A percentile compares a stretch with the other conserved stretches of the same genome.
Evolutionary conservation across 2,888 invertebrate genomes (phyloP).

Genomic region (Athalia cordata): DNA sequence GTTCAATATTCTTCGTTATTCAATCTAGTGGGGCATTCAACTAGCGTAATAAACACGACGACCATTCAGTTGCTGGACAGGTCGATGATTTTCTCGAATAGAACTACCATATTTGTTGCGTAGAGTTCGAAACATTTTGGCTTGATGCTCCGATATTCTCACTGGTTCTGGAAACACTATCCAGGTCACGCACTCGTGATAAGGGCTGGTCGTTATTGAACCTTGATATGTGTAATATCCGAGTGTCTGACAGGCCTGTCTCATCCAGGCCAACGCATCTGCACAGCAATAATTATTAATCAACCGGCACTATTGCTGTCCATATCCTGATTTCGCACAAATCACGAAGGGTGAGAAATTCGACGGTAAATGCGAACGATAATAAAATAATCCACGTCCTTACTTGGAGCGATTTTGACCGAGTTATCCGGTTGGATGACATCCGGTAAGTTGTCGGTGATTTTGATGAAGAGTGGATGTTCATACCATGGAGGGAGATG

Average conservation of each 20-base stretch:
- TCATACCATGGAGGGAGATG: constrained; percentile 51
- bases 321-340: too few relatives aligned
- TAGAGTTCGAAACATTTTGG: constrained; percentile 45
- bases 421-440: constrained; percentile 51
- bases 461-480: constrained; percentile 56
- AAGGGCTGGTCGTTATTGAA: constrained; percentile 53
- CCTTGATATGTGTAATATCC: constrained; percentile 64
- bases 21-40: not conserved
- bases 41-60: constrained; percentile 29
- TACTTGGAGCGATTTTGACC: constrained; percentile 51
- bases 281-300: not conserved
- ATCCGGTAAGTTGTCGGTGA: constrained; percentile 56
- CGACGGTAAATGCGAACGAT: too few relatives aligned
- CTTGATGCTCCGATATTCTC: constrained; percentile 59
- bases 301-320: too few relatives aligned
- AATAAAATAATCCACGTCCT: not conserved
- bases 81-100: constrained; percentile 35
- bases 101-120: constrained; percentile 27
- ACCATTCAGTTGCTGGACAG: constrained; percentile 32
- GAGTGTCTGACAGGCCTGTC: constrained; percentile 55
- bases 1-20: not conserved
- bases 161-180: constrained; percentile 63
- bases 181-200: constrained; percentile 60
- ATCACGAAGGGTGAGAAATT: not conserved
- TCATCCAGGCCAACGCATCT: constrained; percentile 65